phyloP scores from a whole-genome alignment of 1,140 invertebrate genomes.

The Lerema accius region DNA sequence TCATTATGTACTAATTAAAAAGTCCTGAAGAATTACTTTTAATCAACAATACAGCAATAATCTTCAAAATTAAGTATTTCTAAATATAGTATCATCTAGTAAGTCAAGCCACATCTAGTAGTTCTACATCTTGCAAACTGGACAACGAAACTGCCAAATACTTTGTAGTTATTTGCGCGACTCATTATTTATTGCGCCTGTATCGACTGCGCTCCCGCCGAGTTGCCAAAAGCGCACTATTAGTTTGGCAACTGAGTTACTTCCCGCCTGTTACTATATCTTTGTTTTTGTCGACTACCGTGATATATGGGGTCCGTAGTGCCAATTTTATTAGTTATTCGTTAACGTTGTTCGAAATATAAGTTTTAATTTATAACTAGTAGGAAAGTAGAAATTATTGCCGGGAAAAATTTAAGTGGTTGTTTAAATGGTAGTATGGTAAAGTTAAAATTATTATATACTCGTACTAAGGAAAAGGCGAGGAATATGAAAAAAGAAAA shows the following conservation, averaged over 20 bases:
- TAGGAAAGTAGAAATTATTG: too few relatives aligned
- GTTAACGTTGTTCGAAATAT: slow-evolving; percentile 16
- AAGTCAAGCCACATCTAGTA: slow-evolving; percentile 46
- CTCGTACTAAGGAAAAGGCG: too few relatives aligned
- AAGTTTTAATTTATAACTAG: slow-evolving; percentile 11
- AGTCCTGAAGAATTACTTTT: background rate
- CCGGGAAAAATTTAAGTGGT: too few relatives aligned
- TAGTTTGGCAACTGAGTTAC: slow-evolving; percentile 55
- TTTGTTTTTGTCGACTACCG: slow-evolving; percentile 38
- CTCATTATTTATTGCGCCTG: slow-evolving; percentile 68
- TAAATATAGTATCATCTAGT: too few relatives aligned
- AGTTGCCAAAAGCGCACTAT: slow-evolving; percentile 53
- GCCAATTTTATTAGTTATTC: slow-evolving; percentile 30
- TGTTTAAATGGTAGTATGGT: too few relatives aligned
- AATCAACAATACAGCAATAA: background rate
- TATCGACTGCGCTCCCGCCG: slow-evolving; percentile 60
- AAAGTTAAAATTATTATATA: too few relatives aligned
- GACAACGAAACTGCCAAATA: slow-evolving; percentile 72
- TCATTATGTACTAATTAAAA: too few relatives aligned
- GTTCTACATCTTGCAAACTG: slow-evolving; percentile 38
- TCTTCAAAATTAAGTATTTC: too few relatives aligned
- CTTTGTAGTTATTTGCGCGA: slow-evolving; percentile 72
- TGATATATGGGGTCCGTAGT: slow-evolving; percentile 18
- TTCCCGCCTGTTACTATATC: slow-evolving; percentile 47
- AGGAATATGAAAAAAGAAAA: too few relatives aligned